Conservation (phyloP, 2,113 vertebrate species). For the Dissostichus mawsoni region DNA sequence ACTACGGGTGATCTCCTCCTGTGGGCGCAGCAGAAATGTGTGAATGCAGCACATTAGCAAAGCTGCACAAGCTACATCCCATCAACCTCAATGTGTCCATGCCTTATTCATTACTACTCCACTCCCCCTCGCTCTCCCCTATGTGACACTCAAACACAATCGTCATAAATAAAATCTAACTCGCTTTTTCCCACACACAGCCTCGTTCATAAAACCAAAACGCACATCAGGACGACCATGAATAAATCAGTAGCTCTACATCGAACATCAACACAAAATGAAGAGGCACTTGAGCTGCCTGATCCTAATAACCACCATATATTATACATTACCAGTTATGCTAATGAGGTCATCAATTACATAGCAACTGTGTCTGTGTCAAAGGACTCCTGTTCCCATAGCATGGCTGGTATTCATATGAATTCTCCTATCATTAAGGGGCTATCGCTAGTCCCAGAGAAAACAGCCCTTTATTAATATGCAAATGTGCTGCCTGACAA, state of each 20-base stretch:
- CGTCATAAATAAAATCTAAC: constrained; percentile 44
- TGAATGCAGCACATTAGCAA: constrained; percentile 59
- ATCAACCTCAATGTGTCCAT: constrained; percentile 60
- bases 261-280: constrained; percentile 20
- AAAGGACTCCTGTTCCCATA: constrained; percentile 39
- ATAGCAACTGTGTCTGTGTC: constrained; percentile 44
- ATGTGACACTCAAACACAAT: constrained; percentile 41
- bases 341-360: constrained; percentile 61
- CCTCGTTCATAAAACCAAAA: constrained; percentile 27
- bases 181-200: constrained; percentile 26
- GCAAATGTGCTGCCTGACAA: constrained; percentile 53
- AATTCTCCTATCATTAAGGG: constrained; percentile 15
- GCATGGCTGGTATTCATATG: constrained; percentile 24
- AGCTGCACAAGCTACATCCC: constrained; percentile 43
- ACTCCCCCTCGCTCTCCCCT: constrained; percentile 14
- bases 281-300: constrained; percentile 39
- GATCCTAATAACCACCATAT: constrained; percentile 38
- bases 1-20: constrained; percentile 28
- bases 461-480: constrained; percentile 61
- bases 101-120: constrained; percentile 53
- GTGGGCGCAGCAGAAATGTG: constrained; percentile 59
- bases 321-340: constrained; percentile 45
- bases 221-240: neutral
- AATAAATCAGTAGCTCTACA: constrained; percentile 40
- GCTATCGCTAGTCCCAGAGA: constrained; percentile 44